Evolutionary conservation across 2,113 vertebrate species (phyloP).

Genomic region (Acanthisitta chloris): DNA sequence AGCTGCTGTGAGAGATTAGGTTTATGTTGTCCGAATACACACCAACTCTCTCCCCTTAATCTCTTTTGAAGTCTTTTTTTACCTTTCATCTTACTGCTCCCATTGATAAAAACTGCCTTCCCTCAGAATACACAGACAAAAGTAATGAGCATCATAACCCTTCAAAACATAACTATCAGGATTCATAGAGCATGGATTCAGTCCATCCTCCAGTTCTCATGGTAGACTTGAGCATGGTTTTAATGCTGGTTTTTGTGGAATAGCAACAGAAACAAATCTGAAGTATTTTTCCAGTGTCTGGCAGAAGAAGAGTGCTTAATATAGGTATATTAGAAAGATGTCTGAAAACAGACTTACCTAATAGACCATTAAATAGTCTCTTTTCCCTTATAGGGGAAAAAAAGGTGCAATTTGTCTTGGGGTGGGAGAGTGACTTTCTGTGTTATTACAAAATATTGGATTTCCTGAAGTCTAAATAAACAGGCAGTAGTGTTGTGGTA

Average conservation of each 20-base stretch:
- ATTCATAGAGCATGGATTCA: not conserved
- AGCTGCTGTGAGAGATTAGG: not conserved
- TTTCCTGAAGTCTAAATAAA: not conserved
- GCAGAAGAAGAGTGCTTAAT: not conserved
- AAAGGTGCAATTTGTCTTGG: not conserved
- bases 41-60: not conserved
- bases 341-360: not conserved
- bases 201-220: not conserved
- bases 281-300: not conserved
- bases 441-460: not conserved
- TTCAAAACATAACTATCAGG: not conserved
- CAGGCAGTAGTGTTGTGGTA: not conserved
- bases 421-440: not conserved
- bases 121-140: not conserved
- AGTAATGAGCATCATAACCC: not conserved
- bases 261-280: not conserved
- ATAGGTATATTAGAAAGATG: not conserved
- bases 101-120: not conserved
- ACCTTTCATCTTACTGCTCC: not conserved
- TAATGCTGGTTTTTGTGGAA: not conserved
- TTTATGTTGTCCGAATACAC: not conserved
- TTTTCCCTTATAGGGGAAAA: accelerated
- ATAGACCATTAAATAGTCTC: not conserved
- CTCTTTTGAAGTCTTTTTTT: not conserved
- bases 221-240: not conserved